Conservation (phyloP, 92 coral and sea anemone species). For the Zoanthus solanderi region DNA sequence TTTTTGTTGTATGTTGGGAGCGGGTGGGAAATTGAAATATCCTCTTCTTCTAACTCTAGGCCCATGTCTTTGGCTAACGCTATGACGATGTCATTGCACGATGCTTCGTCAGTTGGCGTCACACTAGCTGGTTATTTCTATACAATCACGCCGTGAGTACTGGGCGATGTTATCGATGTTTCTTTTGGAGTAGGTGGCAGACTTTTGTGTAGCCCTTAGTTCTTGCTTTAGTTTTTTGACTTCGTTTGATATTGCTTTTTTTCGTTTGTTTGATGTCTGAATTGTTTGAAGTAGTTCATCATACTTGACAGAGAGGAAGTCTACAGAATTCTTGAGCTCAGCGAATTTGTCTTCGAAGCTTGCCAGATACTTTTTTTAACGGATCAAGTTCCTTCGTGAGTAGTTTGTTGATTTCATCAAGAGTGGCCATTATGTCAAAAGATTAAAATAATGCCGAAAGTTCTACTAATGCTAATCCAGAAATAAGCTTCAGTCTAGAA, state of each 20-base stretch:
- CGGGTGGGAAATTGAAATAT: not conserved
- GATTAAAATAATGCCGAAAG: not conserved
- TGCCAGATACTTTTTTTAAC: not conserved
- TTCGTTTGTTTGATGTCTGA: not conserved
- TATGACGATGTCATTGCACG: constrained; percentile 15
- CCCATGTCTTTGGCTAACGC: constrained; percentile 11
- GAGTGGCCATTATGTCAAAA: not conserved
- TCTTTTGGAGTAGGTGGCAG: not conserved
- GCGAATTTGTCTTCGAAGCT: not conserved
- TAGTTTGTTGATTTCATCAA: not conserved
- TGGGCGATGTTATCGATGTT: constrained; percentile 3
- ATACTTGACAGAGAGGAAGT: not conserved
- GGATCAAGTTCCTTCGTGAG: not conserved
- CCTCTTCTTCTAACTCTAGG: not conserved
- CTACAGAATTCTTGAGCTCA: not conserved
- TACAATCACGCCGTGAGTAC: not conserved
- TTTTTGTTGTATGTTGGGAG: constrained; percentile 16
- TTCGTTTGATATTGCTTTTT: not conserved
- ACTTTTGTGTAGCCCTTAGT: not conserved
- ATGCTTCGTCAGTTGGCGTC: not conserved
- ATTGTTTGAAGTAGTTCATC: not conserved
- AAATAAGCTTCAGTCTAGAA: too few species aligned
- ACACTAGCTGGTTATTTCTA: not conserved
- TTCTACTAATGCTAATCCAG: not conserved
- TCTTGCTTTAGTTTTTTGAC: not conserved